Base-by-base conservation (phyloP, 2,797 vertebrate genomes). In the Graptemys geographica region DNA sequence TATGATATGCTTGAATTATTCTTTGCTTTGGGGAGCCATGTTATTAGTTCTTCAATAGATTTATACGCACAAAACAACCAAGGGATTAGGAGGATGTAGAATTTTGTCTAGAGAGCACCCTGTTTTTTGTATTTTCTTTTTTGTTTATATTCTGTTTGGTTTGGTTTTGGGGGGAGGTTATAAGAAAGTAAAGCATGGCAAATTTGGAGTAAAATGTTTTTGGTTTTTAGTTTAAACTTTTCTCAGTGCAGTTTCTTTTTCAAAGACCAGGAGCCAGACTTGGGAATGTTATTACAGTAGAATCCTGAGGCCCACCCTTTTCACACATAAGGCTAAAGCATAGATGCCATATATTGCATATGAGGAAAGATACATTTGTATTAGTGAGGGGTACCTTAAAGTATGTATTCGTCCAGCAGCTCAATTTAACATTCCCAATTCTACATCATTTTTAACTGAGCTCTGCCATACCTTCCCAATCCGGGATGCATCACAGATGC, bases 351-450 rank as follows among this genome's bases (percentile, higher is more conserved):
- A 47, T 72, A 91, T 41, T 91, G 31, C 11, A 47, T 84, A 31
- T 92, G 79, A 94, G 86, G 88, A 96, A 88, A 94, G 62, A 62
- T 33, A 88, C 28, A 90, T 41, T 90, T 62, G 86, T 89, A 84
- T 19, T 12, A 51, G 84, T 11, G 21, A 12, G 5, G 83, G 21
- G n/a, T 3, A 8, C 91, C 95, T 69, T 25, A 90, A 93, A 81
- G 55, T 10, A 84, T 80, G 53, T 55, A 86, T 86, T 80, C 53
- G 44, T 91, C 95, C 78, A 93, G 57, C 44, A 84, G 53, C 90
- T 97, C 51, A 31, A 81, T 82, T 84, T 94, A 93, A 92, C 85
- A 69, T 56, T 52, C 41, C 79, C 95, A 95, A 84, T 96, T 87
- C 51, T 47, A 19, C 28, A 84, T 89, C 21, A 89, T 47, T 74